Evolutionary conservation across 1,140 invertebrate species (phyloP), one percentile per base, ranked within the genome.

Genomic region (Scaptomyza graminum): DNA sequence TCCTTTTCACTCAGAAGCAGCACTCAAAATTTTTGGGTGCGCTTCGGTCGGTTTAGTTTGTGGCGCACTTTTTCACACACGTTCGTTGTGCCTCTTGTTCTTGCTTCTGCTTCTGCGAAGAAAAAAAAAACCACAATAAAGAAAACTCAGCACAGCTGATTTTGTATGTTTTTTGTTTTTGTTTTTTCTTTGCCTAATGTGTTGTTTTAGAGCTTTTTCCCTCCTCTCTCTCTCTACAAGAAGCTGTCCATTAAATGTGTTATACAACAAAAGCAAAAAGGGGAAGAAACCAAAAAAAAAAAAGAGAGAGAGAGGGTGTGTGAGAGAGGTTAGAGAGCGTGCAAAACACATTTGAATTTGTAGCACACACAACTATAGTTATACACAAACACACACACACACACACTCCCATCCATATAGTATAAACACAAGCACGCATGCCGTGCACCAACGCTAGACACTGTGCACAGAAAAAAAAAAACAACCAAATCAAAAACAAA

Each of bases 191-290:
- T 37, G 50, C 28, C n/a, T 55, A 13, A 41, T 41, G 41, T 47
- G 51, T 51, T 39, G 28, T 39, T 57, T 47, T 52, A 47, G 52
- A 79, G 75, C 75, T 73, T 88, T 83, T 68, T 64, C 43, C 5
- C 61, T 76, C 43, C n/a, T n/a, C n/a, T 47, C 43, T 5, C 61
- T 76, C 43, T 51, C 46, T 47, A 52, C 39, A 50, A 62, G 54
- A 74, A 60, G 56, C 55, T 54, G 73, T 55, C 52, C 64, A 69
- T 69, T 34, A 25, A 44, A 56, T 50, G 57, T 85, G 82, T 87
- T 88, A 87, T 83, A 88, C 83, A 85, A 84, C 73, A 87, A 73
- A 67, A 66, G 82, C 65, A 59, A 71, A 71, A 67, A 50, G 41
- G 46, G 52, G 31, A 41, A 60, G 41, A 66, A 61, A 46, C 43